These are phyloP conservation scores for Synanthedon myopaeformis DNA, from an alignment of 2,888 invertebrate genomes.

Conservation along the genomic window DNA sequence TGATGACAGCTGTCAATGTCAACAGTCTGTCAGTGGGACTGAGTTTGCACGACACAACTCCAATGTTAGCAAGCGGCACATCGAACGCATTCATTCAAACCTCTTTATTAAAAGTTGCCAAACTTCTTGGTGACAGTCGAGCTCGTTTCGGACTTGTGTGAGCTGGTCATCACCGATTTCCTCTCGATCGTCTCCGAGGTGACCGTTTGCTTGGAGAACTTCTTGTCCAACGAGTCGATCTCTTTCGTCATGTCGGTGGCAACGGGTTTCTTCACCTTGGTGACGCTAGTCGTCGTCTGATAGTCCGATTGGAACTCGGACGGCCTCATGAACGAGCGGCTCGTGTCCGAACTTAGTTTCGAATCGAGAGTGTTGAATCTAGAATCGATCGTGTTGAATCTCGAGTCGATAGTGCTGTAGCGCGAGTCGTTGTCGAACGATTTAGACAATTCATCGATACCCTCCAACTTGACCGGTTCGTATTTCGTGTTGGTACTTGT, in stretches of 20 bases:
- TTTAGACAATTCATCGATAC: conserved; percentile 64
- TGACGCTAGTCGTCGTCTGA: conserved; percentile 32
- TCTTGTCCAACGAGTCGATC: conserved; percentile 73
- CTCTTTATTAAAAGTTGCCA: conserved; percentile 49
- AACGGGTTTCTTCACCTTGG: conserved; percentile 39
- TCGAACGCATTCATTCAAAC: conserved; percentile 16
- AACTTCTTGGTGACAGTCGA: conserved; percentile 70
- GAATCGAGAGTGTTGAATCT: conserved; percentile 57
- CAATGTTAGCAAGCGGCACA: conserved; percentile 9
- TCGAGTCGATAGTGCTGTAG: conserved; percentile 52
- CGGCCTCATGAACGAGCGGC: conserved; percentile 61
- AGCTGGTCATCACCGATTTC: conserved; percentile 76
- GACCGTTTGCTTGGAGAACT: conserved; percentile 76
- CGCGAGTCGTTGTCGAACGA: conserved; percentile 64
- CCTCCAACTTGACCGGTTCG: conserved; percentile 58
- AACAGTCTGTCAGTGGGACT: neutral
- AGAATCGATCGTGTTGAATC: conserved; percentile 57
- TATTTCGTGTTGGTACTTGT: conserved; percentile 62
- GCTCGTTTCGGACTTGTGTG: conserved; percentile 69
- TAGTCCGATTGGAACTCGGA: conserved; percentile 62
- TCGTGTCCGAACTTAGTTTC: conserved; percentile 58
- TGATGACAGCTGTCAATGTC: neutral
- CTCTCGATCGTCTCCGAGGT: conserved; percentile 77
- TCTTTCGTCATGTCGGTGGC: conserved; percentile 49
- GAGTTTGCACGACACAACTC: conserved; percentile 2